Evolutionary conservation across 2,888 invertebrate genomes (phyloP).

Genomic region (Plusia festucae): DNA sequence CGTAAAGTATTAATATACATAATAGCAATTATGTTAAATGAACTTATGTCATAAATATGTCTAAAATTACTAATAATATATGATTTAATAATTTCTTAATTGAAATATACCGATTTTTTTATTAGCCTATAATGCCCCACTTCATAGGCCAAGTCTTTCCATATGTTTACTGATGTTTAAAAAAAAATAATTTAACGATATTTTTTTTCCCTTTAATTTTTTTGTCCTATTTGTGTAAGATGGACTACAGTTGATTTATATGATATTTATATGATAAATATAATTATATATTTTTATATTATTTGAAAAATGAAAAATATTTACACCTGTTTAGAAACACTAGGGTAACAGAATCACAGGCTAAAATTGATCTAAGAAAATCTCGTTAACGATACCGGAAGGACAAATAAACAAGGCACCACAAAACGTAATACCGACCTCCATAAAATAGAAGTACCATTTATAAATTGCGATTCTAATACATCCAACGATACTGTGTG

Average conservation of each 20-base stretch:
- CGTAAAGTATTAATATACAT: slow-evolving; percentile 41
- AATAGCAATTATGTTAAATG: slow-evolving; percentile 42
- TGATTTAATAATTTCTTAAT: slow-evolving; percentile 19
- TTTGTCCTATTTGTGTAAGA: too few relatives aligned
- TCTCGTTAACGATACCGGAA: slow-evolving; percentile 22
- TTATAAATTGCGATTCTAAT: slow-evolving; percentile 72
- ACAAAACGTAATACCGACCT: slow-evolving; percentile 27
- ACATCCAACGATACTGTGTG: slow-evolving; percentile 54
- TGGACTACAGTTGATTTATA: too few relatives aligned
- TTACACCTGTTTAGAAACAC: too few relatives aligned
- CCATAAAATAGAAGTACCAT: slow-evolving; percentile 70
- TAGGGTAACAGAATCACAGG: too few relatives aligned
- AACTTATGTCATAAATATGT: slow-evolving; percentile 41
- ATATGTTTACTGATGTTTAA: too few relatives aligned
- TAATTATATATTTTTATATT: too few relatives aligned
- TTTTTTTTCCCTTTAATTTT: too few relatives aligned
- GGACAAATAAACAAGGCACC: slow-evolving; percentile 23
- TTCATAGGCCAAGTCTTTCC: too few relatives aligned
- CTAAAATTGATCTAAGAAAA: not conserved
- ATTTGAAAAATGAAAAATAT: too few relatives aligned
- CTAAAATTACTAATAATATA: slow-evolving; percentile 23
- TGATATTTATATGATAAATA: too few relatives aligned
- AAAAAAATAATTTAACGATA: too few relatives aligned
- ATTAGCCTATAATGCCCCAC: too few relatives aligned
- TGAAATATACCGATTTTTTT: not conserved